Evolutionary conservation across 2,888 invertebrate species (phyloP).

Genomic region (Chouioia cunea): DNA sequence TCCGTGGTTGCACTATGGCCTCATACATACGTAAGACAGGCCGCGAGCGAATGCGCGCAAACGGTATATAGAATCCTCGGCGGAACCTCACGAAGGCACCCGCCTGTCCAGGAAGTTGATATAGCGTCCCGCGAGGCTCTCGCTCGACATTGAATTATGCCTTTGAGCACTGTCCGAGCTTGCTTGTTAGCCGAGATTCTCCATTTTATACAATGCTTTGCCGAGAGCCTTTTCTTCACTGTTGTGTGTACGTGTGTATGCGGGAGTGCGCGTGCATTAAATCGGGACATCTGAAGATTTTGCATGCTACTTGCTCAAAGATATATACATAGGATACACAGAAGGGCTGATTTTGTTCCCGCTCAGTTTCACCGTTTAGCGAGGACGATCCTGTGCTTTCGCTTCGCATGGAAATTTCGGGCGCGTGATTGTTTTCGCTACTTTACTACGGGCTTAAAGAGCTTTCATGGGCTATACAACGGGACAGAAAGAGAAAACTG

Average conservation of each 20-base stretch:
- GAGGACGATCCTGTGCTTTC: background rate
- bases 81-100: slow-evolving; percentile 23
- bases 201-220: slow-evolving; percentile 14
- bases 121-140: slow-evolving; percentile 60
- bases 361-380: background rate
- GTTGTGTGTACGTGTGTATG: background rate
- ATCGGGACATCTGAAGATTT: slow-evolving; percentile 22
- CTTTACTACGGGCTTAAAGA: slow-evolving; percentile 8
- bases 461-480: slow-evolving; percentile 1
- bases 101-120: slow-evolving; percentile 61
- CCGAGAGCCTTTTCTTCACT: background rate
- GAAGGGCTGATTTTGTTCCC: background rate
- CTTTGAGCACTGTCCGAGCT: background rate
- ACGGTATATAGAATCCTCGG: slow-evolving; percentile 40
- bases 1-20: slow-evolving; percentile 44
- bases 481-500: background rate
- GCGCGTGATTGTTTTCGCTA: slow-evolving; percentile 17
- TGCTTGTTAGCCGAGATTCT: slow-evolving; percentile 60
- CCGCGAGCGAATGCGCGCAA: slow-evolving; percentile 38
- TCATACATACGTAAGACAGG: slow-evolving; percentile 56
- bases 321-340: background rate
- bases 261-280: background rate
- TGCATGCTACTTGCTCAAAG: background rate
- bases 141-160: slow-evolving; percentile 64
- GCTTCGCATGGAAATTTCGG: background rate